Evolutionary conservation across 2,888 invertebrate species (phyloP).

Genomic region (Brachypalpus laphriformis): DNA sequence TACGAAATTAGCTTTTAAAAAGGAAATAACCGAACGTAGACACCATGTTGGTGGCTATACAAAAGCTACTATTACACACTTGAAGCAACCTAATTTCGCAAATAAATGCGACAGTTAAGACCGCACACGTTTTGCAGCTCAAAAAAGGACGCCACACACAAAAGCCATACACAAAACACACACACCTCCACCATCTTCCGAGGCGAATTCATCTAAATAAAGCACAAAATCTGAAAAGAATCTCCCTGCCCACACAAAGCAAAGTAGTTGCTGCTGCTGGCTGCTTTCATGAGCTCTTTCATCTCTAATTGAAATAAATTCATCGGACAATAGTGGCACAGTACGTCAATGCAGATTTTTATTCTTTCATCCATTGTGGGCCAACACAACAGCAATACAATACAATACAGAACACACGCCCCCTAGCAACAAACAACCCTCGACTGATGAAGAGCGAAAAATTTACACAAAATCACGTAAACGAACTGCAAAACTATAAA

Average conservation of each 20-base stretch:
- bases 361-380: constrained; percentile 16
- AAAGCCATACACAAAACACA: constrained; percentile 36
- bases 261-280: background rate
- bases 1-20: background rate
- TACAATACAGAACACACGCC: constrained; percentile 1
- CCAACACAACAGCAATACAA: background rate
- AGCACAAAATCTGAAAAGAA: background rate
- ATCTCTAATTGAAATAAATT: constrained; percentile 56
- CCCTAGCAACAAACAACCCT: background rate
- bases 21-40: background rate
- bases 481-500: constrained; percentile 60
- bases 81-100: constrained; percentile 52
- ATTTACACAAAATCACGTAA: background rate
- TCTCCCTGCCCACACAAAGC: background rate
- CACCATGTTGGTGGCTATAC: background rate
- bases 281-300: constrained; percentile 1
- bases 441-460: background rate
- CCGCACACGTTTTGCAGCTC: constrained; percentile 34
- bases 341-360: constrained; percentile 55
- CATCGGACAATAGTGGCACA: constrained; percentile 43
- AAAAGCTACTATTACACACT: constrained; percentile 48
- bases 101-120: constrained; percentile 54
- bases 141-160: constrained; percentile 1
- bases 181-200: constrained; percentile 3
- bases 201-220: constrained; percentile 1